A percentile compares a stretch with the other conserved stretches of the same genome.
Conservation (phyloP, 2,888 invertebrate genomes). For the Rutpela maculata region DNA sequence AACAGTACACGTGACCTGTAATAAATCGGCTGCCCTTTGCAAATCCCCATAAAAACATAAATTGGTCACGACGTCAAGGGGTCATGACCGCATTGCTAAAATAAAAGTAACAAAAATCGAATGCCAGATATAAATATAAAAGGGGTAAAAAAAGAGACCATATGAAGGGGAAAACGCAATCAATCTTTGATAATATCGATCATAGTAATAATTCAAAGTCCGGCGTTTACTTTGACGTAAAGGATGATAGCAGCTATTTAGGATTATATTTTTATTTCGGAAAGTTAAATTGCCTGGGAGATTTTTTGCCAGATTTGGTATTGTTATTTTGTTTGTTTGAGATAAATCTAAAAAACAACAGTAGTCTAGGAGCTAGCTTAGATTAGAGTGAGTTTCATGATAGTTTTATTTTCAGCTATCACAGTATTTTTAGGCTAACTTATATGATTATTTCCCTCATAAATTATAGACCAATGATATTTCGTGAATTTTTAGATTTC, state of each 20-base stretch:
- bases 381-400: neutral
- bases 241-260: constrained; percentile 11
- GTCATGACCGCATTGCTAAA: constrained; percentile 4
- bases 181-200: constrained; percentile 25
- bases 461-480: too few species aligned
- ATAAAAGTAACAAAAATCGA: constrained; percentile 10
- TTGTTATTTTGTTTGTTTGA: neutral
- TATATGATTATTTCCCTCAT: too few species aligned
- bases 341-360: neutral
- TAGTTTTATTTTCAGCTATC: too few species aligned
- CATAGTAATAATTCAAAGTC: constrained; percentile 25
- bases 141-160: constrained; percentile 4
- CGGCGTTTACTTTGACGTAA: constrained; percentile 13
- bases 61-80: constrained; percentile 21
- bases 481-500: too few species aligned
- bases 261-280: constrained; percentile 2
- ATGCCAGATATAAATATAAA: constrained; percentile 7
- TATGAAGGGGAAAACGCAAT: constrained; percentile 18
- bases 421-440: too few species aligned
- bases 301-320: neutral
- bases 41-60: constrained; percentile 29
- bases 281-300: constrained; percentile 8
- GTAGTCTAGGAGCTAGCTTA: neutral
- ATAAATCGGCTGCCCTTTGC: constrained; percentile 22
- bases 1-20: constrained; percentile 18